Percentiles rank a stretch among this genome's conserved stretches.
Conservation (phyloP, 2,113 vertebrate species). For the Paedocypris sp. region DNA sequence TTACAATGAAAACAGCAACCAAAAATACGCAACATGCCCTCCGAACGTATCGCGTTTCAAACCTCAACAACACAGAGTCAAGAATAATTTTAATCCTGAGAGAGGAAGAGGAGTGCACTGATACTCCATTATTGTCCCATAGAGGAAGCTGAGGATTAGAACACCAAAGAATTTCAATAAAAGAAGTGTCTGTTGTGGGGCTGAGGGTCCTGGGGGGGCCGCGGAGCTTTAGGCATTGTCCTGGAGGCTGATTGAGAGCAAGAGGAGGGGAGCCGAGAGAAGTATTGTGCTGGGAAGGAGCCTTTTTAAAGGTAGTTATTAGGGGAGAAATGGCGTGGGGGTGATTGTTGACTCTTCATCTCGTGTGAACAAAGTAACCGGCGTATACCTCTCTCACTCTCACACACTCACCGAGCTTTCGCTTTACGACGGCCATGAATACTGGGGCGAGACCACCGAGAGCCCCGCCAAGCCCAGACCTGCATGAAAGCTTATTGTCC, state of each 20-base stretch:
- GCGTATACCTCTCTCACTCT: constrained; percentile 44
- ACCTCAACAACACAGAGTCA: constrained; percentile 8
- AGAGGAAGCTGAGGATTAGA: constrained; percentile 75
- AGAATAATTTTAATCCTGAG: constrained; percentile 3
- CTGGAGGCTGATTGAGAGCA: constrained; percentile 64
- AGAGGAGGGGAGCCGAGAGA: constrained; percentile 59
- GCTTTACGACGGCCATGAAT: constrained; percentile 65
- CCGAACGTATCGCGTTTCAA: background rate
- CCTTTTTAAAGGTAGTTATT: constrained; percentile 45
- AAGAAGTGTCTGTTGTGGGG: constrained; percentile 71
- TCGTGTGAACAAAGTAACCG: constrained; percentile 69
- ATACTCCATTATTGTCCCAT: constrained; percentile 65
- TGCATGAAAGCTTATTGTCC: constrained; percentile 58
- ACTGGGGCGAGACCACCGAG: constrained; percentile 41
- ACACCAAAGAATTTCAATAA: constrained; percentile 75
- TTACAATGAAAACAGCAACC: background rate
- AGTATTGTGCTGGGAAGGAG: constrained; percentile 60
- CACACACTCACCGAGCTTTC: constrained; percentile 3
- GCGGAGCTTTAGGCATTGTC: constrained; percentile 54
- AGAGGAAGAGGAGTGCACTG: constrained; percentile 37
- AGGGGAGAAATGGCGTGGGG: constrained; percentile 48
- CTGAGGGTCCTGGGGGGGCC: constrained; percentile 52
- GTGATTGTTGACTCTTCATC: constrained; percentile 73
- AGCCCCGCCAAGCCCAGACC: constrained; percentile 53
- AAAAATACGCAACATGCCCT: background rate